Evolutionary conservation across 2,113 vertebrate species (phyloP).

Genomic region (Lathamus discolor): DNA sequence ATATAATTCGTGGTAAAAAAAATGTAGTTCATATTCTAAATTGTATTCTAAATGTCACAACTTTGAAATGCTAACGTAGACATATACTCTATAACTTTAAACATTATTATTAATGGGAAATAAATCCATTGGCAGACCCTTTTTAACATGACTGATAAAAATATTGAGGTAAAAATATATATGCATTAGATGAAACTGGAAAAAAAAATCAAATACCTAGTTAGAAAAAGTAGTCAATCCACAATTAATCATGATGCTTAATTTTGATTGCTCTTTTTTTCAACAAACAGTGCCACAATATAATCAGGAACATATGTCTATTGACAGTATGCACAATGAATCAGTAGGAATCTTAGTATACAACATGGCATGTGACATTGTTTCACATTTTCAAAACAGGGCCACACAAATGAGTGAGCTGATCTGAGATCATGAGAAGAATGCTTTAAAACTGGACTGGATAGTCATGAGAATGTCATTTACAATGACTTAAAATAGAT

Average conservation of each 20-base stretch:
- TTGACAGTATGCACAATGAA: neutral
- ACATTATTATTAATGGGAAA: constrained; percentile 27
- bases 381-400: constrained; percentile 48
- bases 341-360: constrained; percentile 31
- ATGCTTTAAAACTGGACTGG: neutral
- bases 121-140: neutral
- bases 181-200: neutral
- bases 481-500: neutral
- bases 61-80: constrained; percentile 37
- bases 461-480: neutral
- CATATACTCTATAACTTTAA: constrained; percentile 18
- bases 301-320: neutral
- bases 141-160: constrained; percentile 42
- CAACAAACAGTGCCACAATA: constrained; percentile 44
- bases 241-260: constrained; percentile 27
- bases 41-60: neutral
- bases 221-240: constrained; percentile 63
- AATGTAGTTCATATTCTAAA: constrained; percentile 4
- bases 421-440: neutral
- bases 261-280: constrained; percentile 25
- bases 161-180: constrained; percentile 40
- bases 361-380: neutral
- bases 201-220: neutral
- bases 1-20: constrained; percentile 37
- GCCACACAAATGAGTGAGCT: neutral